Evolutionary conservation across 2,113 vertebrate genomes (phyloP), one percentile per base, ranked within the genome.

Genomic region (Oplegnathus fasciatus): DNA sequence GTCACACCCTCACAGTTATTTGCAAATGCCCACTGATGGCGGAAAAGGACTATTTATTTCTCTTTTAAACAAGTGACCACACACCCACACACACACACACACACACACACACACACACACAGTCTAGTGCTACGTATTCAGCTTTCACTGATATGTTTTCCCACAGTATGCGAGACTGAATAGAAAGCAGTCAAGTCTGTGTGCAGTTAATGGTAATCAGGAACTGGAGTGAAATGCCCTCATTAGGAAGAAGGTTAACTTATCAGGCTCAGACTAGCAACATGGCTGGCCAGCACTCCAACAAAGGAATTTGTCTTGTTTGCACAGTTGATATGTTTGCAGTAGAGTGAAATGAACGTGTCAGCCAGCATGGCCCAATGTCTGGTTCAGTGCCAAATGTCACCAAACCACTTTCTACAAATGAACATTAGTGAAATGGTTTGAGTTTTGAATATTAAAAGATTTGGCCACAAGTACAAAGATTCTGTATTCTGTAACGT

Each of bases 11-110:
- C 86, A n/a, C n/a, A 70, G 88, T 76, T 91, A 85, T 92, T 94
- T 90, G 78, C 81, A 84, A 92, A 91, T 88, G 85, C 81, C 85
- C 82, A 18, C 57, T 65, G 80, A 87, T 78, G 85, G 85, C 28
- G 87, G 86, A 92, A 89, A n/a, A 86, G 73, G 86, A 74, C 79
- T 92, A 89, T 94, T 93, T 94, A 92, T 91, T 90, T 90, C 86
- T 82, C n/a, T 83, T 37, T 92, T 88, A 92, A 92, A 92, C 93
- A 93, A 93, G 74, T 90, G 92, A 86, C 86, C 91, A 82, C 92
- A 90, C 82, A 77, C 83, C 46, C 73, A 44, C 64, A 73, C 67
- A n/a, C 72, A 46, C 50, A 26, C 68, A 32, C 65, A 30, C 26
- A 68, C 42, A 68, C 55, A 71, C 87, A 86, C 84, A 83, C 82